Evolutionary conservation across 1,140 invertebrate species (phyloP), one percentile per base, ranked within the genome.

Genomic region (Epicauta chinensis): DNA sequence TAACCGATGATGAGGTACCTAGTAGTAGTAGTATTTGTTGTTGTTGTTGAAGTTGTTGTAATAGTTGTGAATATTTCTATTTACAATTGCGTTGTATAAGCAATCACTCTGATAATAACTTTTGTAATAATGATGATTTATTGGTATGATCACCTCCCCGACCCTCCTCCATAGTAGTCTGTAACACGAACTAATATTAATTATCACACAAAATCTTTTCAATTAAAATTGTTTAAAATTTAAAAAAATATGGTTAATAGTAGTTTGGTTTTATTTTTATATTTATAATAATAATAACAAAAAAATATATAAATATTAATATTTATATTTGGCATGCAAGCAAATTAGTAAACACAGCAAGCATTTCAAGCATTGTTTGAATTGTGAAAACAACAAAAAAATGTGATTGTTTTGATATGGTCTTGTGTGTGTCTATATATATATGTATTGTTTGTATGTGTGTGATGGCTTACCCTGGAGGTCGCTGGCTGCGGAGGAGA

Each of bases 81-180:
- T 23, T 23, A 23, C 23, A 23, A 23, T 23, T 23, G 23, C 7
- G 7, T 23, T 23, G 23, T 61, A 71, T 64, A 68, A 64, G 65
- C 67, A 35, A 17, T 82, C 81, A 86, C 77, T 87, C 84, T 58
- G 84, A 88, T 64, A 88, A 72, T 65, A 87, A 74, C 70, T 87
- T 86, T 75, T 87, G 84, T 62, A 88, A 75, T 67, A 87, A 73
- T 62, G 83, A 86, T 49, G 83, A 82, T 66, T 83, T 84, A 14
- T 47, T 51, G 37, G 23, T 49, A 64, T 77, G 76, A 78, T 82
- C 81, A 79, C 78, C 77, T 76, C 76, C 76, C 60, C 71, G 69
- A 60, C 71, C 75, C 76, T 83, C 84, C 78, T 84, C 83, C 81
- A 83, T 81, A 84, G 78, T 80, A 84, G 67, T 84, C 83, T 86